phyloP scores from a whole-genome alignment of 1,140 invertebrate species.

The Zaprionus lachaisei region DNA sequence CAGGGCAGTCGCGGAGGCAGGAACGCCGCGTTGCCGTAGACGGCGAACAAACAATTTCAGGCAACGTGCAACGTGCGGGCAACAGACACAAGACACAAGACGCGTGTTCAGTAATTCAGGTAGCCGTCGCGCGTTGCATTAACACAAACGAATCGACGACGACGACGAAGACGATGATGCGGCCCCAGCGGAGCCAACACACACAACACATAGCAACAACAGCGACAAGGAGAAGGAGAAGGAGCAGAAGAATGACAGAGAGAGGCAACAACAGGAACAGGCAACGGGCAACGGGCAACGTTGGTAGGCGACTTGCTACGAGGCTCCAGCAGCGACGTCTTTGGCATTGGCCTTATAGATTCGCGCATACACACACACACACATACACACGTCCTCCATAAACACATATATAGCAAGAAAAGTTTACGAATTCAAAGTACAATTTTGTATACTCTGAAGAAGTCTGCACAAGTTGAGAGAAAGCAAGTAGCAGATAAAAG shows the following conservation, averaged over 20 bases:
- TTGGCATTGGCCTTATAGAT: slow-evolving; percentile 42
- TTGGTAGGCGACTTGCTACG: slow-evolving; percentile 23
- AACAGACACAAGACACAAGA: slow-evolving; percentile 78
- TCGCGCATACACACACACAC: neutral
- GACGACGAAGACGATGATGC: slow-evolving; percentile 47
- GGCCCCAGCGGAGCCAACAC: slow-evolving; percentile 45
- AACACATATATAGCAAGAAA: slow-evolving; percentile 24
- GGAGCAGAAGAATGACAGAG: neutral
- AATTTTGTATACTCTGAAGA: slow-evolving; percentile 44
- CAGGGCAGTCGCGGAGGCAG: slow-evolving; percentile 3
- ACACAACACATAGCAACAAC: slow-evolving; percentile 26
- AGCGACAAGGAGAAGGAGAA: neutral
- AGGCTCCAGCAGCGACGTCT: slow-evolving; percentile 32
- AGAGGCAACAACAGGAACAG: slow-evolving; percentile 2
- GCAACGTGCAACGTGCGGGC: slow-evolving; percentile 35
- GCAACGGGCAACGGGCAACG: slow-evolving; percentile 26
- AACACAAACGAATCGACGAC: slow-evolving; percentile 80
- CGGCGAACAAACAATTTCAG: slow-evolving; percentile 81
- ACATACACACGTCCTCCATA: slow-evolving; percentile 52
- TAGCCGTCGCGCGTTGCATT: slow-evolving; percentile 84
- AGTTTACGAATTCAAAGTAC: slow-evolving; percentile 17
- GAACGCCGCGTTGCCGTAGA: slow-evolving; percentile 68
- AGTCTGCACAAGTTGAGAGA: neutral
- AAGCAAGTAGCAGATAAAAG: neutral
- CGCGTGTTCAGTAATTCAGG: slow-evolving; percentile 85